Conservation (phyloP, 1,140 invertebrate genomes). For the Drosophila nebulosa region DNA sequence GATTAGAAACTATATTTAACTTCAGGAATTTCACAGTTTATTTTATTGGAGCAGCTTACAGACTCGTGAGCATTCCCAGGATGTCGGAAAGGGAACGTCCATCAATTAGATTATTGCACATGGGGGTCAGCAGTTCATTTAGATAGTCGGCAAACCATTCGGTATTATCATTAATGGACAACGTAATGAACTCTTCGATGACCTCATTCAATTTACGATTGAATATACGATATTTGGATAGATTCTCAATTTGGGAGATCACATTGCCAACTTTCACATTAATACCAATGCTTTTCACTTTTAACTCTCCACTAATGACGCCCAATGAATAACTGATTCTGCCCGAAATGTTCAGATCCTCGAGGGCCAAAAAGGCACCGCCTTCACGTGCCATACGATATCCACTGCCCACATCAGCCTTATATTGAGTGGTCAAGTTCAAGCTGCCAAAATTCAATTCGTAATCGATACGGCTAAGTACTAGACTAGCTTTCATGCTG, state of each 20-base stretch:
- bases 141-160: constrained; percentile 48
- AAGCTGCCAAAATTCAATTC: constrained; percentile 50
- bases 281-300: constrained; percentile 49
- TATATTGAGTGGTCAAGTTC: constrained; percentile 53
- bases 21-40: neutral
- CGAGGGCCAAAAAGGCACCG: constrained; percentile 61
- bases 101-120: constrained; percentile 60
- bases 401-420: constrained; percentile 41
- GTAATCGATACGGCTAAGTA: constrained; percentile 35
- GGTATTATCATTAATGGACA: constrained; percentile 73
- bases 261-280: constrained; percentile 57
- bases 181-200: constrained; percentile 66
- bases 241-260: constrained; percentile 65
- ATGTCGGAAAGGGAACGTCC: constrained; percentile 51
- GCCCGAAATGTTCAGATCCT: constrained; percentile 51
- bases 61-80: constrained; percentile 11
- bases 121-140: constrained; percentile 44
- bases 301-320: constrained; percentile 19
- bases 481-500: constrained; percentile 19
- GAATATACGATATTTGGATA: constrained; percentile 62
- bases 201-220: constrained; percentile 71
- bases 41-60: constrained; percentile 6
- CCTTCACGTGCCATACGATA: constrained; percentile 48
- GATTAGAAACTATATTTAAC: neutral
- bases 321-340: constrained; percentile 50